Evolutionary conservation across 64 coral and sea anemone species (phyloP).

Genomic region (Actinia equina): DNA sequence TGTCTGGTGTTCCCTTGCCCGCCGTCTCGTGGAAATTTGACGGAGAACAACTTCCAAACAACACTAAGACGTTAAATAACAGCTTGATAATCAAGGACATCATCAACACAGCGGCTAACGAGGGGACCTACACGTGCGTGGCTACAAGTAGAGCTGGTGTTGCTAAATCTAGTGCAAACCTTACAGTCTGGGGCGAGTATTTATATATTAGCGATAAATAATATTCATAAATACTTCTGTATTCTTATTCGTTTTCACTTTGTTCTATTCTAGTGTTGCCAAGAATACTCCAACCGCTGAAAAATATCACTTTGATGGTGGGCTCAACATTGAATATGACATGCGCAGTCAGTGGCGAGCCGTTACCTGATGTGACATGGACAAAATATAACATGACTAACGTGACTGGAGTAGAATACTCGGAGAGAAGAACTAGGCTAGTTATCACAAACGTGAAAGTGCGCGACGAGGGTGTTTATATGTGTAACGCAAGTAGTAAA

Average conservation of each 20-base stretch:
- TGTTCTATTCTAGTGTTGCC: slow-evolving; percentile 27
- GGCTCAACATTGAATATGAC: neutral
- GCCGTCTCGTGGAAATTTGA: slow-evolving; percentile 25
- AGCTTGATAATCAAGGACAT: slow-evolving; percentile 18
- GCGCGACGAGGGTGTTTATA: slow-evolving; percentile 39
- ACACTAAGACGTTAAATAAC: neutral
- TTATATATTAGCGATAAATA: neutral
- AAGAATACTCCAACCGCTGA: slow-evolving; percentile 7
- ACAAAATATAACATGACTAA: neutral
- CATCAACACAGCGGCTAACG: slow-evolving; percentile 28
- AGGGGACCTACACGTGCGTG: slow-evolving; percentile 43
- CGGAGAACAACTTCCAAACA: neutral
- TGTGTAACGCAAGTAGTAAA: slow-evolving; percentile 27
- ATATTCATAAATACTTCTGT: too few species aligned
- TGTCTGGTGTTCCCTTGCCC: slow-evolving; percentile 33
- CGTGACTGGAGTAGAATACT: neutral
- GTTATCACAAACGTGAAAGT: neutral
- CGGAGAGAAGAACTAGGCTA: neutral
- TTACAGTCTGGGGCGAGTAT: slow-evolving; percentile 37
- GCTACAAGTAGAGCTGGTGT: slow-evolving; percentile 34
- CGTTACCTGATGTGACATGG: slow-evolving; percentile 15
- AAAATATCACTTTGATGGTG: slow-evolving; percentile 21
- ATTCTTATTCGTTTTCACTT: neutral
- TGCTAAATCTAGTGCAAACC: neutral
- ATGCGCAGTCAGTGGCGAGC: slow-evolving; percentile 1